phyloP scores from a whole-genome alignment of 2,113 vertebrate species.

The mouse (Mus musculus) region DNA sequence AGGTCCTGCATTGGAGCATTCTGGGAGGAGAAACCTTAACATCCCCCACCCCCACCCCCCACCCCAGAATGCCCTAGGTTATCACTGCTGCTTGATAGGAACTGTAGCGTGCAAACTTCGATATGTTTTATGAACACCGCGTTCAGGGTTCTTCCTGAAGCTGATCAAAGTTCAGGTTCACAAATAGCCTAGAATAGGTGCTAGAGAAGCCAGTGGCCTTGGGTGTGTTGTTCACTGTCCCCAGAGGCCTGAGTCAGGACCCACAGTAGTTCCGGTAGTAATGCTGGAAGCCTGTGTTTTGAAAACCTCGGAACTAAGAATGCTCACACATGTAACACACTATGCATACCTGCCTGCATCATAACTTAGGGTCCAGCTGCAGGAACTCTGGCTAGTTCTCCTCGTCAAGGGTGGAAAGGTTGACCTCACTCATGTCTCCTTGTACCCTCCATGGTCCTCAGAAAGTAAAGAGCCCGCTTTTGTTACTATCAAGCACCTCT shows the following conservation, averaged over 20 bases:
- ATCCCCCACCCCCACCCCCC: neutral
- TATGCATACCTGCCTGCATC: neutral
- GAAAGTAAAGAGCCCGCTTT: conserved; percentile 25
- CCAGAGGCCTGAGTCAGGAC: neutral
- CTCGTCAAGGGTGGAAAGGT: conserved; percentile 29
- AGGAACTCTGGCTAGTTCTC: conserved; percentile 9
- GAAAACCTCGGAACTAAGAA: neutral
- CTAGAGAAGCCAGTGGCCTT: neutral
- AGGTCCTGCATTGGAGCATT: neutral
- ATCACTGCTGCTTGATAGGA: neutral
- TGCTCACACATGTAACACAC: neutral
- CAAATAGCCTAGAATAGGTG: neutral
- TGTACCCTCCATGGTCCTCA: conserved; percentile 43
- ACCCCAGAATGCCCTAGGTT: neutral
- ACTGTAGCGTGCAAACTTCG: neutral
- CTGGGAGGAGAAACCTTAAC: neutral
- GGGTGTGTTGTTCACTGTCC: neutral
- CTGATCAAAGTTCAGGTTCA: neutral
- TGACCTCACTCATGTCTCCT: conserved; percentile 47
- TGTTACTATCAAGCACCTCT: neutral
- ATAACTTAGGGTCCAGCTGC: neutral
- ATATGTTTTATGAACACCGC: neutral
- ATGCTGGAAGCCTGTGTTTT: neutral
- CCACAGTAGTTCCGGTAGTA: neutral
- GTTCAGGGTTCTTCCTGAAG: neutral